Evolutionary conservation across 1,140 invertebrate species (phyloP).

Genomic region (Coptotermes formosanus): DNA sequence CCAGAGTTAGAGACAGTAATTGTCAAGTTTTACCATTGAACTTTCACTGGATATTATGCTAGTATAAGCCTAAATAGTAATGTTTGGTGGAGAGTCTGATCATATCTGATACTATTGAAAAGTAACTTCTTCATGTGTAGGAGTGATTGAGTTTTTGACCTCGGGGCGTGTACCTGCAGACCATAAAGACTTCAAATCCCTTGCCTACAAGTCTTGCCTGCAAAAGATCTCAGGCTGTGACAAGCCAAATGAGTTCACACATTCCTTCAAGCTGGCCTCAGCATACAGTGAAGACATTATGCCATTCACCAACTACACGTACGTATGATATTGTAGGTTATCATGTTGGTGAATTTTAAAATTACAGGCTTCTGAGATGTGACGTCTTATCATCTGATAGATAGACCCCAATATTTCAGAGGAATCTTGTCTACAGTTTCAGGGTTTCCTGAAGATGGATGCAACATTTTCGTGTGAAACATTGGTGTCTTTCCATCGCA

Average conservation of each 20-base stretch:
- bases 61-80: too few species aligned
- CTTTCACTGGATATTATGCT: too few species aligned
- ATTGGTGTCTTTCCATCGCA: too few species aligned
- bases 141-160: conserved; percentile 94
- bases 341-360: background rate
- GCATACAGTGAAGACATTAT: conserved; percentile 94
- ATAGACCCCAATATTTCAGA: background rate
- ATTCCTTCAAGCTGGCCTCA: conserved; percentile 92
- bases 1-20: too few species aligned
- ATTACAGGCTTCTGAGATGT: background rate
- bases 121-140: conserved; percentile 50
- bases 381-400: background rate
- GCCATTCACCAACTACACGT: conserved; percentile 99
- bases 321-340: conserved; percentile 45
- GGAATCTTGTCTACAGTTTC: too few species aligned
- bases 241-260: conserved; percentile 85
- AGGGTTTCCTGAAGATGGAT: too few species aligned
- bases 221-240: conserved; percentile 84
- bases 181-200: conserved; percentile 95
- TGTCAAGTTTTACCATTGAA: too few species aligned
- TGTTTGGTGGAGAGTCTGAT: too few species aligned
- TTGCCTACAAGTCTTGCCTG: conserved; percentile 89
- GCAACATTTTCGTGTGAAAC: too few species aligned
- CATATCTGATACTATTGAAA: too few species aligned
- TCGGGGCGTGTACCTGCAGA: conserved; percentile 84